Conservation (phyloP, 2,113 vertebrate species). For the Xerus inauris region DNA sequence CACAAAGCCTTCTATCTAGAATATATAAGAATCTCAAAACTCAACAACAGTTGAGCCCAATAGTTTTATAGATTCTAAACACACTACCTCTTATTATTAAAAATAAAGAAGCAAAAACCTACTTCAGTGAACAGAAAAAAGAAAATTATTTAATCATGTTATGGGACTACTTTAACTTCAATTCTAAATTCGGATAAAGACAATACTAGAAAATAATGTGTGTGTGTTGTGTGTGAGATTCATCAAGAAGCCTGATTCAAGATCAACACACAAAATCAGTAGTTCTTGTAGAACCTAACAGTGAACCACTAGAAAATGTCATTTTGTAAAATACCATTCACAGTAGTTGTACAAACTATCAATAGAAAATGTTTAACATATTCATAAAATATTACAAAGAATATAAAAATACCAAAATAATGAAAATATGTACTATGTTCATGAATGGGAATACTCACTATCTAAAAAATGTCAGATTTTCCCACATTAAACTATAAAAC, state of each 20-base stretch:
- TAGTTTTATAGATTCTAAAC: not conserved
- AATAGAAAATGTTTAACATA: not conserved
- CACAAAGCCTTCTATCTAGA: not conserved
- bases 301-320: not conserved
- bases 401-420: not conserved
- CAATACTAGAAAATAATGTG: not conserved
- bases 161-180: not conserved
- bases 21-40: not conserved
- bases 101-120: not conserved
- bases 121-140: not conserved
- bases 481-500: not conserved
- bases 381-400: not conserved
- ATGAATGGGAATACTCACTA: not conserved
- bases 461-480: not conserved
- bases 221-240: not conserved
- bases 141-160: not conserved
- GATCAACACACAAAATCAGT: not conserved
- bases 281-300: not conserved
- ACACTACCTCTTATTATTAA: not conserved
- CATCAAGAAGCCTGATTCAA: not conserved
- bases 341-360: not conserved
- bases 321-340: not conserved
- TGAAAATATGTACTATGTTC: no score
- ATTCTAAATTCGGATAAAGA: not conserved
- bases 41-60: not conserved